Base-by-base conservation (phyloP, 2,888 invertebrate genomes). In the Arctia plantaginis region DNA sequence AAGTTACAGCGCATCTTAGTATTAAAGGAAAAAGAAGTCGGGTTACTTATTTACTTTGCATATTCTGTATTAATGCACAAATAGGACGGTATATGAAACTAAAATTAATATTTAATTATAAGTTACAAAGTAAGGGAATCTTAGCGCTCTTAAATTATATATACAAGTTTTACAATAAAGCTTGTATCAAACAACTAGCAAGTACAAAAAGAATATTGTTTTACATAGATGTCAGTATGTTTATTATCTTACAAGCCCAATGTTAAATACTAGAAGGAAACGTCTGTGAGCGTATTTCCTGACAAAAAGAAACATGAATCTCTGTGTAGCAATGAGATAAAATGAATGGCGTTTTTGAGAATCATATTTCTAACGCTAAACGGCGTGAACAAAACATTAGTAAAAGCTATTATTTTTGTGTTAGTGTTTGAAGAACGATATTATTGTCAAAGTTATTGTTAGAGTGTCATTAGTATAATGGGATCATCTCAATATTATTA, bases 271-370 rank as follows among this genome's bases (percentile, higher is more conserved):
- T 55, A 65, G 27, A 51, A 66, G 20, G 66, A 47, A 66, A 66
- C 30, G 41, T 69, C 69, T 18, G 18, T 39, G 30, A 15, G 27
- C 39, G 51, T 66, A 69, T 66, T 69, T 69, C 27, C 62, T 62
- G 23, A 70, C 65, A 47, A 41, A 66, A 73, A 73, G 55, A 69
- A 70, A 62, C 66, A 66, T n/a, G 13, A 70, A 71, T 35, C 66
- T 68, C 69, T 69, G 44, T 65, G 66, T 64, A 27, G 70, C 69
- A 79, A 67, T 72, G 69, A 75, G 73, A 79, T 76, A 82, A 80
- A 74, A 80, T 62, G 35, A 77, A 74, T 75, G 30, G 35, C 20
- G 44, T 62, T 64, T 69, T 69, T 51, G 15, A 7, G 23, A 44
- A 59, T 30, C 64, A 51, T 65, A 47, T 68, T 27, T 44, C 62